Evolutionary conservation across 64 coral and sea anemone species (phyloP), one percentile per base, ranked within the genome.

Genomic region (Anthopleura sola): DNA sequence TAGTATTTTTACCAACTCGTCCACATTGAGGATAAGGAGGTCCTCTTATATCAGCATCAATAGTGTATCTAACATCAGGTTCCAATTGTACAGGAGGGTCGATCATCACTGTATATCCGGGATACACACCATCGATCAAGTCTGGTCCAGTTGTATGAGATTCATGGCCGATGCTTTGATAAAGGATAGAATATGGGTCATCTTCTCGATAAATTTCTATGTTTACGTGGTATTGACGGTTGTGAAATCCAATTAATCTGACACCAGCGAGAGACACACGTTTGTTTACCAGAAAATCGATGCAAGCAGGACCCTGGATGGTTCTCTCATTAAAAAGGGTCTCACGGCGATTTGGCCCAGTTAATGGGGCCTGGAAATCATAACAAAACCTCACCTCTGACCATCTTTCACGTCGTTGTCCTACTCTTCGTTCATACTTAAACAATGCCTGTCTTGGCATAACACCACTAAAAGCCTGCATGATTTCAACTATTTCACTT

Each of bases 211-310:
- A 34, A 32, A 71, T 12, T 71, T 71, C 4, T 17, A 71, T 33
- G 29, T 71, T 36, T 16, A 71, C 31, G 2, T 17, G 66, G 29
- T 71, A 71, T 2, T 71, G 26, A 32, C 13, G 28, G 28, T 71
- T 79, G 38, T 23, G 76, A 79, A 21, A 20, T 44, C 37, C 76
- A 79, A 79, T 21, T 46, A 79, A 37, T 20, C 76, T 38, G 21
- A 79, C 44, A 44, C 76, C 76, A 23, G 76, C 76, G 39, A 79
- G 76, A 48, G 44, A 79, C 19, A 79, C 44, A 23, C n/a, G 36
- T 46, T 48, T 79, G 19, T 79, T 79, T 44, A 79, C 76, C 21
- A 37, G 37, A 7, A 79, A 79, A 34, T 71, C 66, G 3, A 71
- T 71, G 66, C 11, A 29, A 17, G 14, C 29, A 33, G 66, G 66